Base-by-base conservation (phyloP, 2,797 vertebrate genomes). In the Schizothorax lantsangensis region DNA sequence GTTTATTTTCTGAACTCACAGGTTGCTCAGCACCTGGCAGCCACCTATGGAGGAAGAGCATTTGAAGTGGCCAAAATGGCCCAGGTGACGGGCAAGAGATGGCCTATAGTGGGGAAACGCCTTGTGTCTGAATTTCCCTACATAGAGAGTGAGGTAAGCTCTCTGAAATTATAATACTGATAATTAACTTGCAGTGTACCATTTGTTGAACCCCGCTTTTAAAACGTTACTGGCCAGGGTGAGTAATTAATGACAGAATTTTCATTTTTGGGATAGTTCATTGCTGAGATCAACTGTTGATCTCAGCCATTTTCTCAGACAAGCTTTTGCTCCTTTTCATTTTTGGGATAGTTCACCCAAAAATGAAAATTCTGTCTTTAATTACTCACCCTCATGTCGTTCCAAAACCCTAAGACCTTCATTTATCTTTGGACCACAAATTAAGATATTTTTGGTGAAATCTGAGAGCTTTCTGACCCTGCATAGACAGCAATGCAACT, bases 51-150 rank as follows among this genome's bases (percentile, higher is more conserved):
- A 3, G 96, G 94, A 64, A 97, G 96, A 89, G 93, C 95, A 0
- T 95, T 97, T 3, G 97, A 99, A 17, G 98, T 99, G 85, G 98
- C 98, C 79, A 99, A 98, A 91, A 96, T 98, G 94, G 98, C 97
- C 26, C 93, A 96, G 43, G 98, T 99, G 40, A 99, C 98, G 0
- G 98, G 98, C 19, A 97, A 97, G 90, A 94, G 98, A 19, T 99
- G 98, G 98, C 98, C 98, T 0, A 96, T 99, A 2, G 97, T 99
- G 6, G 98, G 98, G 9, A 98, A 98, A 11, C 95, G 98, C 0
- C 95, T 99, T 6, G 98, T 99, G 1, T 99, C 98, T 0, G 98
- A 99, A 84, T 99, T 99, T 86, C 98, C 98, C 0, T 99, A 99
- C 90, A 99, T 99, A 0, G 98, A 99, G 92, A 95, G 97, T 11